Base-by-base conservation (phyloP, 2,797 vertebrate genomes). In the Halcyon badia region DNA sequence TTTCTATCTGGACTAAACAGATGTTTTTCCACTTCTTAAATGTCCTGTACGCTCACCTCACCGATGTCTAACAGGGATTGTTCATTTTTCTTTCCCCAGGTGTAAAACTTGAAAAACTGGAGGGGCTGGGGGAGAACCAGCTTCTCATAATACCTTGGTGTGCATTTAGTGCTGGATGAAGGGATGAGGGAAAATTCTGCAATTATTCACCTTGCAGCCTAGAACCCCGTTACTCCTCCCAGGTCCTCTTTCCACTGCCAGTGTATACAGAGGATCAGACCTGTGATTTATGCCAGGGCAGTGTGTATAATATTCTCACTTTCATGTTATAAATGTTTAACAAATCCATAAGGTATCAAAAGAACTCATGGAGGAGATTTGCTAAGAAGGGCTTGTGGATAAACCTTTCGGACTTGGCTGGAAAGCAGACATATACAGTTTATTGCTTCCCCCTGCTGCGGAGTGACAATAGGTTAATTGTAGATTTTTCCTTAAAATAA, bases 11-110 rank as follows among this genome's bases (percentile, higher is more conserved):
- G 91, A 64, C 87, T 77, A 87, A 97, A 95, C 98, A 98, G 98
- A 98, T 98, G 98, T 96, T 98, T 98, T 98, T 98, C 95, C 96
- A 97, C 97, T 98, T 94, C 94, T 98, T 95, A 97, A 97, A 78
- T 95, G 97, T 95, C 94, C 83, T 87, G 88, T 87, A 37, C 0
- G 0, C 90, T 97, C 96, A 97, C 96, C 96, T 97, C 92, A 1
- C 77, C 0, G 9, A 90, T 83, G 90, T 89, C 71, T 90, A 85
- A 73, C 83, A 91, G 88, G 11, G 68, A 85, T 87, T 86, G 91
- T 18, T 92, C 95, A 95, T 95, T 96, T 96, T 88, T 95, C 92
- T 97, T 96, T 95, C 90, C 95, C 96, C 96, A 97, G 95, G 95
- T 96, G 97, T 95, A 97, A 94, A 96, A 92, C 92, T 83, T 87